Percentiles rank a stretch among this genome's conserved stretches.
These are phyloP conservation scores for Aegotheles bennettii DNA, from an alignment of 2,113 vertebrate species.

Conservation along the genomic window DNA sequence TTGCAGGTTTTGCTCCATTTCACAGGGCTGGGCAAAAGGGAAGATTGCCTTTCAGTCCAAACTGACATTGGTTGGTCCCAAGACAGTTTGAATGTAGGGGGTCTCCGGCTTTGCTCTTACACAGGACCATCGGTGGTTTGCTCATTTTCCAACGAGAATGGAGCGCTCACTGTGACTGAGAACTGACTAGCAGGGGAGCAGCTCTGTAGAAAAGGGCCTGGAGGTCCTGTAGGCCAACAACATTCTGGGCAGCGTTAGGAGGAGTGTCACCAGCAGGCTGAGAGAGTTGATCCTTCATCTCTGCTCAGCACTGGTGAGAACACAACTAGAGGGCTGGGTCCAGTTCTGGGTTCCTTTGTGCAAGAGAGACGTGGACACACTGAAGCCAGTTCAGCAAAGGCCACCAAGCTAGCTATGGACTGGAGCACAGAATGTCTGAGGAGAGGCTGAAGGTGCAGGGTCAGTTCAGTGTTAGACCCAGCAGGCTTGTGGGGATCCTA, in stretches of 20 bases:
- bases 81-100: not conserved
- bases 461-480: not conserved
- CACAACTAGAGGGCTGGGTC: not conserved
- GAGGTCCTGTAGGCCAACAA: not conserved
- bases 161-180: not conserved
- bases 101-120: not conserved
- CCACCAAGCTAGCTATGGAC: too few relatives aligned
- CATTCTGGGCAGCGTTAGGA: not conserved
- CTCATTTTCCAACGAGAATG: not conserved
- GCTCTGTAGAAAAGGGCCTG: not conserved
- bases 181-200: not conserved
- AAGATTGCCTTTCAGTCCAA: not conserved
- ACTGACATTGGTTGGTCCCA: not conserved
- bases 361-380: too few relatives aligned
- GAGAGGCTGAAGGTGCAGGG: not conserved
- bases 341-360: not conserved
- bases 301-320: not conserved
- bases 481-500: not conserved
- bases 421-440: too few relatives aligned
- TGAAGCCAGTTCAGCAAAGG: too few relatives aligned
- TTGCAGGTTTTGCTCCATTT: not conserved
- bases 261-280: rapidly evolving
- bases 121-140: rapidly evolving
- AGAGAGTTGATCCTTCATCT: not conserved
- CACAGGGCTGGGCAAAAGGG: not conserved